A percentile compares a stretch with the other conserved stretches of the same genome.
phyloP scores from a whole-genome alignment of 1,140 invertebrate genomes.

The Lamellibrachia luymesi region DNA sequence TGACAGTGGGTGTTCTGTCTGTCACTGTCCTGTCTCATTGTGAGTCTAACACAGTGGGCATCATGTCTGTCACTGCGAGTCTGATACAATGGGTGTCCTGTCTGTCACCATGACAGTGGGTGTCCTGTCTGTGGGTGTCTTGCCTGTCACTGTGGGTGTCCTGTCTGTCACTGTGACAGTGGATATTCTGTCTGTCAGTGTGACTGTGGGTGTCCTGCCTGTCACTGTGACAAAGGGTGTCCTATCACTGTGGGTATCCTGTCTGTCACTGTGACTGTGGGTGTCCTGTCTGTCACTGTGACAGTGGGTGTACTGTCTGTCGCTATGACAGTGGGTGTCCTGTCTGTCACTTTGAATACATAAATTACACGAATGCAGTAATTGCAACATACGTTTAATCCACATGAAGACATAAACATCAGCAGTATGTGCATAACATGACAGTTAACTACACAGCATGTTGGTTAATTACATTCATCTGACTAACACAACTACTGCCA shows the following conservation, averaged over 20 bases:
- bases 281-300: not conserved
- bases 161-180: not conserved
- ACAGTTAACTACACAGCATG: not conserved
- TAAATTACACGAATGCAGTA: not conserved
- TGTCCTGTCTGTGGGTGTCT: not conserved
- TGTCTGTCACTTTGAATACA: not conserved
- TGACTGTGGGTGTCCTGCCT: not conserved
- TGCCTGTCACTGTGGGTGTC: not conserved
- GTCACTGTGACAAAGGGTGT: not conserved
- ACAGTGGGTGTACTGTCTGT: not conserved
- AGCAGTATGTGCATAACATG: not conserved
- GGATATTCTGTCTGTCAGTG: not conserved
- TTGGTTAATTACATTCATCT: not conserved
- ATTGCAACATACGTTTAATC: not conserved
- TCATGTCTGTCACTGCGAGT: not conserved
- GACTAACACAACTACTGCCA: not conserved
- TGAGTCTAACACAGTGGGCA: not conserved
- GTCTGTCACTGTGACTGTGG: not conserved
- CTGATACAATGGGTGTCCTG: not conserved
- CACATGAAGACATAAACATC: not conserved
- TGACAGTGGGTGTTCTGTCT: not conserved
- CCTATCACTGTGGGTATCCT: not conserved
- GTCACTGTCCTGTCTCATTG: not conserved
- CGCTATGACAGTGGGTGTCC: not conserved
- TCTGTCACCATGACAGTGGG: not conserved